Percentiles rank a stretch among this genome's conserved stretches.
Evolutionary conservation across 2,113 vertebrate species (phyloP).

Genomic region (Sylvilagus bachmani): DNA sequence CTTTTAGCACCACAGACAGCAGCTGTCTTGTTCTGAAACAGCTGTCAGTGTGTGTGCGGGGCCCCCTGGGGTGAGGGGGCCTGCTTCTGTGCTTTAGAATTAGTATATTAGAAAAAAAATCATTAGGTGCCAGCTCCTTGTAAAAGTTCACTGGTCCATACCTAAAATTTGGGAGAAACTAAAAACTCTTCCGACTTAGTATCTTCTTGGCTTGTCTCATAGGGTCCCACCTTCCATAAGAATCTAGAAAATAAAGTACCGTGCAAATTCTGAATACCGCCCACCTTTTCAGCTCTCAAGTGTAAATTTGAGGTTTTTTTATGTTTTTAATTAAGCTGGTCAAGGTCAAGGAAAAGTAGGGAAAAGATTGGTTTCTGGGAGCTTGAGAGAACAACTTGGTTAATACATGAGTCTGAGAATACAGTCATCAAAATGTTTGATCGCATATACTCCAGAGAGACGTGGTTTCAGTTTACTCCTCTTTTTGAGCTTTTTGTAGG

Average conservation of each 20-base stretch:
- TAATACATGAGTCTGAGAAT: constrained; percentile 40
- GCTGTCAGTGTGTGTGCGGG: constrained; percentile 44
- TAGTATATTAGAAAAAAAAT: neutral
- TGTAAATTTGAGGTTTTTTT: neutral
- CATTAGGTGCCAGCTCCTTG: neutral
- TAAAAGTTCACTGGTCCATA: neutral
- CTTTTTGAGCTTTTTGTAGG: neutral
- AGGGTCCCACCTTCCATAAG: neutral
- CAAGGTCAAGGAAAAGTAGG: neutral
- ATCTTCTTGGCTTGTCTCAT: neutral
- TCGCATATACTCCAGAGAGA: neutral
- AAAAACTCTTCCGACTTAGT: neutral
- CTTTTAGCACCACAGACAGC: constrained; percentile 5
- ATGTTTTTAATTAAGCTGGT: constrained; percentile 5
- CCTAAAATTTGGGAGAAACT: neutral
- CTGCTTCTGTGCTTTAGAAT: neutral
- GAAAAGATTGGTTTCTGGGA: neutral
- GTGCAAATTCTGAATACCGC: neutral
- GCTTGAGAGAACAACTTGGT: constrained; percentile 32
- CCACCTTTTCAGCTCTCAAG: neutral
- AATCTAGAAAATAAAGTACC: constrained; percentile 26
- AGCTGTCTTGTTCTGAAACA: constrained; percentile 63
- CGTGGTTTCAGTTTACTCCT: neutral
- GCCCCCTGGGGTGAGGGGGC: neutral
- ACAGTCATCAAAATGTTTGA: constrained; percentile 10